These are phyloP conservation scores for Myrmecobius fasciatus DNA, from an alignment of 2,113 vertebrate genomes.

Conservation along the genomic window DNA sequence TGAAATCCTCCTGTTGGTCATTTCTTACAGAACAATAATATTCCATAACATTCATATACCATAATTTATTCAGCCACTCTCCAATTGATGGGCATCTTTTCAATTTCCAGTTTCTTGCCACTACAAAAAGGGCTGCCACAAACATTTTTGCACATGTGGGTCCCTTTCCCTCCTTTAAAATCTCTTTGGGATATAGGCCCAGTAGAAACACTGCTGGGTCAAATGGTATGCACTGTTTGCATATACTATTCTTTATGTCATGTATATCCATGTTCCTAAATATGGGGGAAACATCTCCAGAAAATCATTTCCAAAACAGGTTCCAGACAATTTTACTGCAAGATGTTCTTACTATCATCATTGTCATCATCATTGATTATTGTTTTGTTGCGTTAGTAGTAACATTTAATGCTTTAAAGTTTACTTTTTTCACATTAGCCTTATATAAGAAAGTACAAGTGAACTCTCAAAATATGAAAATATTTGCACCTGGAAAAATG, in stretches of 20 bases:
- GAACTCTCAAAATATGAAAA: background rate
- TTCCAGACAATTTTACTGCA: background rate
- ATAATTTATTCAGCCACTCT: too few species aligned
- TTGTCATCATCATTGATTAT: background rate
- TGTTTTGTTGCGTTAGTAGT: background rate
- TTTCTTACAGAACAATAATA: too few species aligned
- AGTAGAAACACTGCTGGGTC: too few species aligned
- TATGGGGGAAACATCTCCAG: background rate
- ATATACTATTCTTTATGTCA: background rate
- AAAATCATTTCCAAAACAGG: background rate
- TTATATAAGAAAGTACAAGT: background rate
- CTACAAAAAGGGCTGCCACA: too few species aligned
- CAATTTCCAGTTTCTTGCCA: too few species aligned
- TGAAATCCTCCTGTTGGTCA: too few species aligned
- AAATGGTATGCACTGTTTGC: too few species aligned
- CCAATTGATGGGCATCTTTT: too few species aligned
- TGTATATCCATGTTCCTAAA: background rate
- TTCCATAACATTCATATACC: too few species aligned
- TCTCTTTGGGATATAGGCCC: too few species aligned
- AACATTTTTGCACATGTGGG: too few species aligned
- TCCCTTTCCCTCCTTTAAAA: too few species aligned
- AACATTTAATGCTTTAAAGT: background rate
- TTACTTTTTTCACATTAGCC: background rate
- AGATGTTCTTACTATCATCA: background rate
- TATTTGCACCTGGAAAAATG: background rate